A percentile compares a stretch with the other conserved stretches of the same genome.
Evolutionary conservation across 2,888 invertebrate species (phyloP).

Genomic region (Pinctada fucata): DNA sequence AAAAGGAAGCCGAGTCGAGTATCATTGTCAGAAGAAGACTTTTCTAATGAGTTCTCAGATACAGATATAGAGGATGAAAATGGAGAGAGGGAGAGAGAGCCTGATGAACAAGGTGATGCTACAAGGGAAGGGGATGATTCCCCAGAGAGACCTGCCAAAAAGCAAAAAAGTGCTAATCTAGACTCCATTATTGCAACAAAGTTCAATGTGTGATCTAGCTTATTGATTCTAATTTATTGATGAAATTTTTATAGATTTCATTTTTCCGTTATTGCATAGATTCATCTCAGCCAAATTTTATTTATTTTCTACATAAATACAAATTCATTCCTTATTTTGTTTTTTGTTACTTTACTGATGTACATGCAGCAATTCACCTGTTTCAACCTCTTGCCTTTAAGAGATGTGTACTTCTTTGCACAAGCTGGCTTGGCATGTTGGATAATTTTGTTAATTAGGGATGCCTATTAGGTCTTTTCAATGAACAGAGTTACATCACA

Average conservation of each 20-base stretch:
- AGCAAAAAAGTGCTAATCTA: constrained; percentile 48
- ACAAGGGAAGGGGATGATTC: constrained; percentile 15
- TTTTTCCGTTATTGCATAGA: not conserved
- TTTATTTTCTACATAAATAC: too few relatives aligned
- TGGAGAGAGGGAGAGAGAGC: not conserved
- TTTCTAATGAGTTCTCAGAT: not conserved
- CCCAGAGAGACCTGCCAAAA: not conserved
- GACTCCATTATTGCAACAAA: constrained; percentile 57
- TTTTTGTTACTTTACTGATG: too few relatives aligned
- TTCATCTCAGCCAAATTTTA: too few relatives aligned
- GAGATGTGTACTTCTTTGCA: too few relatives aligned
- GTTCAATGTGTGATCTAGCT: constrained; percentile 42
- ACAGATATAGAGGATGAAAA: not conserved
- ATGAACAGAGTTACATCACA: too few relatives aligned
- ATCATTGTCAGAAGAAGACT: not conserved
- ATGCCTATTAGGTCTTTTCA: too few relatives aligned
- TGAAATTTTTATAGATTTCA: not conserved
- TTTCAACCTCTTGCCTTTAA: too few relatives aligned
- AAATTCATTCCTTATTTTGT: too few relatives aligned
- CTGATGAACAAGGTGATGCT: not conserved
- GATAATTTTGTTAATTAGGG: too few relatives aligned
- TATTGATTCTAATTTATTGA: not conserved
- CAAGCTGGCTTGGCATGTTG: too few relatives aligned
- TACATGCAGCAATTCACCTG: too few relatives aligned
- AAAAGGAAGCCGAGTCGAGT: not conserved